A percentile compares a stretch with the other conserved stretches of the same genome.
phyloP scores from a whole-genome alignment of 2,797 vertebrate genomes.

The Xenops minutus region DNA sequence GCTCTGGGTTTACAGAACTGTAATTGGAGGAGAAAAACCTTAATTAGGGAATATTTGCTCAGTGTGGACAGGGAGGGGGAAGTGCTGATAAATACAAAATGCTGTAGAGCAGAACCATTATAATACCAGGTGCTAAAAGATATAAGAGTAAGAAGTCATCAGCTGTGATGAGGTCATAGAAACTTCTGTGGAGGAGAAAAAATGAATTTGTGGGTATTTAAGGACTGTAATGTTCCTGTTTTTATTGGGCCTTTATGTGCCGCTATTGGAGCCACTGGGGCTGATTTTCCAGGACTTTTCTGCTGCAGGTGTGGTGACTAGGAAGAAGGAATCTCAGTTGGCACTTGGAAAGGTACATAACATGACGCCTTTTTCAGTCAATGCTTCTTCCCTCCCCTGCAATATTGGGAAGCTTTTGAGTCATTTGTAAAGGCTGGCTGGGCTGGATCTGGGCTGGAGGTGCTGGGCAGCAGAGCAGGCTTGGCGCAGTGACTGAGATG shows the following conservation, averaged over 20 bases:
- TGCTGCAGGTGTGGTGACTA: neutral
- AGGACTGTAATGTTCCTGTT: neutral
- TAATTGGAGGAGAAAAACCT: neutral
- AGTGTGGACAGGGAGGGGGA: neutral
- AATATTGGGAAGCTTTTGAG: neutral
- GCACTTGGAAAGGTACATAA: neutral
- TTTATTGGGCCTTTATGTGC: neutral
- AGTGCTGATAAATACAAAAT: neutral
- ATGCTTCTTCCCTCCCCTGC: neutral
- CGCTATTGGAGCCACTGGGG: neutral
- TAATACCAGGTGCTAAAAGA: neutral
- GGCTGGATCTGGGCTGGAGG: neutral
- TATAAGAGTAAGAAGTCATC: neutral
- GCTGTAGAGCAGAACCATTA: neutral
- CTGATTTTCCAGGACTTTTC: neutral
- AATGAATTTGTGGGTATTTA: neutral
- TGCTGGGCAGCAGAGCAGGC: neutral
- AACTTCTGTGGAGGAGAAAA: neutral
- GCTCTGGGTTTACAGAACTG: neutral
- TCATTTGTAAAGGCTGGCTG: neutral
- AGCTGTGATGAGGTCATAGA: accelerated
- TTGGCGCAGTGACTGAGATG: neutral
- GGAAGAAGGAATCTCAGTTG: neutral
- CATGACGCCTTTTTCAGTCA: neutral
- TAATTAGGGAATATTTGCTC: neutral